Evolutionary conservation across 2,888 invertebrate genomes (phyloP).

Genomic region (Choreutis nemorana): DNA sequence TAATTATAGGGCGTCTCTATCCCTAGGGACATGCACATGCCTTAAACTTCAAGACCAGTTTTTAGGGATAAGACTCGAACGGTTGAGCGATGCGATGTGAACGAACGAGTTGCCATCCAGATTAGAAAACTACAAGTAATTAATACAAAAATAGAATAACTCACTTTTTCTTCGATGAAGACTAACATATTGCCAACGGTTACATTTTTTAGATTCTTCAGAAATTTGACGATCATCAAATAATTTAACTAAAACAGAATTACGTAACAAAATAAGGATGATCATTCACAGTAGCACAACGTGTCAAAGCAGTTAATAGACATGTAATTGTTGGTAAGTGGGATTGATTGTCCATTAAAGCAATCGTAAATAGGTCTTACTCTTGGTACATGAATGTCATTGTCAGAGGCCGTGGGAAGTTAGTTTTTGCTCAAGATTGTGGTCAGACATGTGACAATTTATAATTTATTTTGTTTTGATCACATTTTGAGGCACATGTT

Average conservation of each 20-base stretch:
- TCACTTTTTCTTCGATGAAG: too few relatives aligned
- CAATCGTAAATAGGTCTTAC: slow-evolving; percentile 20
- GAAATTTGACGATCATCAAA: too few relatives aligned
- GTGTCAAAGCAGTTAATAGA: too few relatives aligned
- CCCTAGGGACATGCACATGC: slow-evolving; percentile 26
- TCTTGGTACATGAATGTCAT: slow-evolving; percentile 13
- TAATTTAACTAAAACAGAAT: too few relatives aligned
- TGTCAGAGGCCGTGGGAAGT: slow-evolving; percentile 22
- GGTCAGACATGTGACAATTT: neutral
- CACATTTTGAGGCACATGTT: too few relatives aligned
- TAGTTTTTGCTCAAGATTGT: slow-evolving; percentile 7
- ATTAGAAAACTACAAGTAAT: too few relatives aligned
- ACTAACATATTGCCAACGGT: too few relatives aligned
- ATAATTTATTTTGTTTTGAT: neutral
- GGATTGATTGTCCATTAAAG: slow-evolving; percentile 15
- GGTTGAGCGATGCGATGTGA: slow-evolving; percentile 20
- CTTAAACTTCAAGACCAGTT: slow-evolving; percentile 28
- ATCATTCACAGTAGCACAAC: too few relatives aligned
- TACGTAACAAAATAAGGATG: too few relatives aligned
- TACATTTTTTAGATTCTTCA: too few relatives aligned
- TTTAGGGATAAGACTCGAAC: slow-evolving; percentile 19
- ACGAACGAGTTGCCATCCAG: too few relatives aligned
- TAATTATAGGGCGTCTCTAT: slow-evolving; percentile 46
- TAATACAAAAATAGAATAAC: too few relatives aligned
- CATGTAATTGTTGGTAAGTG: slow-evolving; percentile 21